Percentiles rank a stretch among this genome's conserved stretches.
Evolutionary conservation across 2,888 invertebrate genomes (phyloP).

Genomic region (Tricholauxania praeusta): DNA sequence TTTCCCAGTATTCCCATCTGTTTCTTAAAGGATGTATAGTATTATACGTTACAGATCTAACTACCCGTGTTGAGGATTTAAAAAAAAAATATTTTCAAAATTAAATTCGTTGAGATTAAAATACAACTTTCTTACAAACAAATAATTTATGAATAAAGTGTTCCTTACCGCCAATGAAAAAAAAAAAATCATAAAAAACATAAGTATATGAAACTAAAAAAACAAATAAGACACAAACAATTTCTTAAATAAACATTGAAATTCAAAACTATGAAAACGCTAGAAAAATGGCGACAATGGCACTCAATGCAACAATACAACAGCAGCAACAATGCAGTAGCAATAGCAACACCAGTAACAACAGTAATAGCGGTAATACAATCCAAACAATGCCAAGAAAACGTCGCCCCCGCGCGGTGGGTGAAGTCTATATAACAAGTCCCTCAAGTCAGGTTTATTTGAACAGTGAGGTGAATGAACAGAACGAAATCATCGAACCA

Average conservation of each 20-base stretch:
- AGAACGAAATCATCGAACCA: constrained; percentile 55
- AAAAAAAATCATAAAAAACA: not conserved
- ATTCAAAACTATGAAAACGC: constrained; percentile 39
- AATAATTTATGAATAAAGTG: not conserved
- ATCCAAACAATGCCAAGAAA: constrained; percentile 63
- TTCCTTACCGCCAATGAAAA: not conserved
- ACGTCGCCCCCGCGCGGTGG: constrained; percentile 65
- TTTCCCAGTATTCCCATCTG: no score
- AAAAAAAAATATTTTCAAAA: no score
- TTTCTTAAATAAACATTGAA: constrained; percentile 17
- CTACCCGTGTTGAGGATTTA: no score
- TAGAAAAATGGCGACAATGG: constrained; percentile 38
- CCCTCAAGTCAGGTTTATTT: constrained; percentile 63
- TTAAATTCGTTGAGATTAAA: not conserved
- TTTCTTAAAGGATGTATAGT: no score
- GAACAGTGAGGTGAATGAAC: constrained; percentile 53
- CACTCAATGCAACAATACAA: constrained; percentile 41
- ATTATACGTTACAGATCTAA: no score
- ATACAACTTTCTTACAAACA: not conserved
- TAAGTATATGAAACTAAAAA: not conserved
- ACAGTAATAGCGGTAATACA: constrained; percentile 43
- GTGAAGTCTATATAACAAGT: constrained; percentile 66
- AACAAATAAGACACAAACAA: constrained; percentile 3
- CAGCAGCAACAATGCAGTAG: constrained; percentile 45
- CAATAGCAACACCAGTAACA: constrained; percentile 43